A percentile compares a stretch with the other conserved stretches of the same genome.
Evolutionary conservation across 2,888 invertebrate genomes (phyloP).

Genomic region (Volucella inanis): DNA sequence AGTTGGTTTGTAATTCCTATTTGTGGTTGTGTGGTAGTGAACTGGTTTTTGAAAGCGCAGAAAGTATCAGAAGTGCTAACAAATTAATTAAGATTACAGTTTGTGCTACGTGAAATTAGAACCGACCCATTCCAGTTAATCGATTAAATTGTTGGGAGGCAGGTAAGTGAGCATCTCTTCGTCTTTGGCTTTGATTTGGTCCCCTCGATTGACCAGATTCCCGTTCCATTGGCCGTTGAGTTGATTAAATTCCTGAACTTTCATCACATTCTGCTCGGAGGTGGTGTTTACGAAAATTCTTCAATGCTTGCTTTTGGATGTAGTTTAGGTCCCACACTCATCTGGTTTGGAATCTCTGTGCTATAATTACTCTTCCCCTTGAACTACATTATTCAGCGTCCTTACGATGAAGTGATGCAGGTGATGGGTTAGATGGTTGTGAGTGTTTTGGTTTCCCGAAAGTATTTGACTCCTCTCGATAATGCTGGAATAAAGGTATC

Average conservation of each 20-base stretch:
- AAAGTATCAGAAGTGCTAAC: constrained; percentile 56
- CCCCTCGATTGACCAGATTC: no score
- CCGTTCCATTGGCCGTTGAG: not conserved
- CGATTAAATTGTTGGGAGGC: constrained; percentile 5
- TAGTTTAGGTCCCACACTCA: not conserved
- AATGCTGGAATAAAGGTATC: not conserved
- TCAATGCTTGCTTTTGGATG: constrained; percentile 21
- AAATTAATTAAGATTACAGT: constrained; percentile 59
- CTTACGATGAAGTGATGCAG: not conserved
- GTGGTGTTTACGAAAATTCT: constrained; percentile 44
- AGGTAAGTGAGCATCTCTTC: constrained; percentile 20
- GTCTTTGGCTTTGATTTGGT: not conserved
- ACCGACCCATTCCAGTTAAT: not conserved
- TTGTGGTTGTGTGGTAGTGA: constrained; percentile 36
- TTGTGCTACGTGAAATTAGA: constrained; percentile 36
- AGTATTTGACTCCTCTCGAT: not conserved
- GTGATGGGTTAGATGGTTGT: not conserved
- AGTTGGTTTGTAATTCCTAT: constrained; percentile 53
- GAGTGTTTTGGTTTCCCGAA: not conserved
- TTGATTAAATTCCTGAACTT: constrained; percentile 37
- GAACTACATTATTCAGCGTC: not conserved
- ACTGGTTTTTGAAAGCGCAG: constrained; percentile 11
- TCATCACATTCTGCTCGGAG: not conserved
- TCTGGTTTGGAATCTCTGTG: not conserved
- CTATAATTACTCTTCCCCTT: constrained; percentile 14